Base-by-base conservation (phyloP, 2,888 invertebrate species). In the Phyllotreta cruciferae region DNA sequence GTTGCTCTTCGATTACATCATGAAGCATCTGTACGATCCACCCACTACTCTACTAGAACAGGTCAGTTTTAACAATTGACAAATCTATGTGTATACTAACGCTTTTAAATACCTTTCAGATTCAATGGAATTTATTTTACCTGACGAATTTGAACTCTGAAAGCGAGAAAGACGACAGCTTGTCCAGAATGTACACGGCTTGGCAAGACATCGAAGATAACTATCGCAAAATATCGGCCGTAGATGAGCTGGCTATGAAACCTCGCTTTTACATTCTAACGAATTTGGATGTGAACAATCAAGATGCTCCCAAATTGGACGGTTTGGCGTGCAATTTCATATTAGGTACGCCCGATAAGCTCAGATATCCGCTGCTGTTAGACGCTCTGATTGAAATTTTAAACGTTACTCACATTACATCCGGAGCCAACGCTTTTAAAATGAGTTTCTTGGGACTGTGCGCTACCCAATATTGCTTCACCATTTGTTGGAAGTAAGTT, bases 11-110 rank as follows among this genome's bases (percentile, higher is more conserved):
- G 98, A 98, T 78, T 98, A 98, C 77, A 87, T 98, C 68, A 93
- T 98, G 90, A 92, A 94, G 77, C 94, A 96, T 83, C 85, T 98
- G 41, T 98, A 98, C 76, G 96, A 96, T 77, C 94, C 96, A 0
- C 96, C 96, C 0, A 88, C 93, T 13, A 88, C 88, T 11, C 82
- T 96, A 56, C 82, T 95, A 42, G 93, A 94, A 80, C 95, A 95
- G 86, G 93, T 94, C 71, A 74, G 73, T 64, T 44, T 38, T 61
- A 10, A 54, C 47, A 41, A 56, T 6, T 49, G 8, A 37, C 7
- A 10, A 35, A n/a, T 10, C 11, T 8, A 37, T 0, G 7, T 9
- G n/a, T 39, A 10, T 7, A 36, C 6, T 10, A 8, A 47, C 14
- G 11, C 10, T 47, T 38, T 44, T 49, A 9, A 3, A 44, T 49